Base-by-base conservation (phyloP, 2,113 vertebrate genomes). In the Sisor rabdophorus region DNA sequence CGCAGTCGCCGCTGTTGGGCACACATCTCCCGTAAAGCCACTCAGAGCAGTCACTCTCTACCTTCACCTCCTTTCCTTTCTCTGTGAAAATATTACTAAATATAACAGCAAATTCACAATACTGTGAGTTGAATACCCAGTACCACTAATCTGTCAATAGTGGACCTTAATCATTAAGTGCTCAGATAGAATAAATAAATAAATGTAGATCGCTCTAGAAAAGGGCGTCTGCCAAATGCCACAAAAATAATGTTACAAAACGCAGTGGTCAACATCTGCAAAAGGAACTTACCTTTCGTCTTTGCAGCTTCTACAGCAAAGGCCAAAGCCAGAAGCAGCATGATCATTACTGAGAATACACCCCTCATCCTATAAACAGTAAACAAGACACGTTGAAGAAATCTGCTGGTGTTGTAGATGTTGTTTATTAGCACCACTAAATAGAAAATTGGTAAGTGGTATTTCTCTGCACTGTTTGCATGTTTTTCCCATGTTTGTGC, bases 1-100 rank as follows among this genome's bases (percentile, higher is more conserved):
- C 96, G 11, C 95, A 97, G 89, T 98, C 95, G 54, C 94, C 94
- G 28, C 86, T 90, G 60, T 92, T 93, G 11, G 95, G 95, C 48
- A 92, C 85, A 10, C 96, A 98, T 58, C 92, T 92, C 9, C 94
- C 94, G 84, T 93, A 98, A 55, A 53, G 86, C 84, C 93, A 95
- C 58, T 96, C 95, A 0, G 89, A 44, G 0, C 96, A 98, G 55
- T 95, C 94, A 0, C 90, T 91, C 3, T 82, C 63, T 0, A 87
- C 85, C 79, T 92, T 93, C 20, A 78, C 22, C 19, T 89, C 92
- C 93, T 17, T 68, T 65, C 71, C 90, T 87, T 87, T 94, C 60
- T 93, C 94, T 94, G 85, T 10, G 0, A 10, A 7, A 44, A 75
- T 19, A 71, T 19, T 28, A 30, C 52, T 48, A 9, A 52, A 52